Percentiles rank a stretch among this genome's conserved stretches.
Evolutionary conservation across 2,113 vertebrate genomes (phyloP).

Genomic region (Elaphurus davidianus): DNA sequence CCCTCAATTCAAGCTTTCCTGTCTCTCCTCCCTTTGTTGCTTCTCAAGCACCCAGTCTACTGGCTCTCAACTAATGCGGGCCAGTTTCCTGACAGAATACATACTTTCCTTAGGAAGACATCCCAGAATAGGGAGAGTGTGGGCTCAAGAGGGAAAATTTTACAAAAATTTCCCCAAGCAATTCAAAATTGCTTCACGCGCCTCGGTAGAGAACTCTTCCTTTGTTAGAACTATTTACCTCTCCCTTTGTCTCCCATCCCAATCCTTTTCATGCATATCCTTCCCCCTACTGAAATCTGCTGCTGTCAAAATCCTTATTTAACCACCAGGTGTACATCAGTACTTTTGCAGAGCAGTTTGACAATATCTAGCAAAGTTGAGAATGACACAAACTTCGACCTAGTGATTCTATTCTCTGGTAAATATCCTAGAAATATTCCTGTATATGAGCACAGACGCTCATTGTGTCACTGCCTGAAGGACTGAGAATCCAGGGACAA

Average conservation of each 20-base stretch:
- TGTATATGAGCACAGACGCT: not conserved
- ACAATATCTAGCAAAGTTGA: not conserved
- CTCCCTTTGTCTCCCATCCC: not conserved
- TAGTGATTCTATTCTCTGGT: not conserved
- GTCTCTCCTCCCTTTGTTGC: not conserved
- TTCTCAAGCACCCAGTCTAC: not conserved
- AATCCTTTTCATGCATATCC: not conserved
- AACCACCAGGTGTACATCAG: not conserved
- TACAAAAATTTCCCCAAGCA: not conserved
- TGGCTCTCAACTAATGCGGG: not conserved
- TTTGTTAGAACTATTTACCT: not conserved
- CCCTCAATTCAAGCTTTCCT: not conserved
- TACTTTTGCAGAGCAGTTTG: not conserved
- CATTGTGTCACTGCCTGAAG: not conserved
- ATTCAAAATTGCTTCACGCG: not conserved
- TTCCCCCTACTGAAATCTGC: not conserved
- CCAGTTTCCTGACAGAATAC: not conserved
- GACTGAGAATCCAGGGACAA: not conserved
- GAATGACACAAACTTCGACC: not conserved
- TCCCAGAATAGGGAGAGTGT: not conserved
- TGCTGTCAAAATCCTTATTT: slow-evolving; percentile 9
- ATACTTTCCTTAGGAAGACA: not conserved
- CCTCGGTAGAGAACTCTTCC: not conserved
- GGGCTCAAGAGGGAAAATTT: not conserved
- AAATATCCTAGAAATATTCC: not conserved